Conservation (phyloP, 2,797 vertebrate genomes). For the Thunnus albacares region DNA sequence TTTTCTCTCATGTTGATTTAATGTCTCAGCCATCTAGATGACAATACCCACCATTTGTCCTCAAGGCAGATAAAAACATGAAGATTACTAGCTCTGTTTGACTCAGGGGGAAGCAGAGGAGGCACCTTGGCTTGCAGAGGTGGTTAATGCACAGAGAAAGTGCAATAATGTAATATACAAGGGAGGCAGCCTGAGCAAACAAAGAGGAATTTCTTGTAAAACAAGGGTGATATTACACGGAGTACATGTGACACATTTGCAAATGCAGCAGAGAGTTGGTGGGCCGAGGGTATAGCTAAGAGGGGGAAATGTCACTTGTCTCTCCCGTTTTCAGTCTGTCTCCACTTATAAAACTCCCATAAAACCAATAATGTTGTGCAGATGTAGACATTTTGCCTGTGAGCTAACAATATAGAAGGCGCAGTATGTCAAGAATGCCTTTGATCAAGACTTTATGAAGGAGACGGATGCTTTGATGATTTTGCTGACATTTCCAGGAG, state of each 20-base stretch:
- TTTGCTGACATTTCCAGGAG: constrained; percentile 84
- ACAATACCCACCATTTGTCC: neutral
- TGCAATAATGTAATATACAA: neutral
- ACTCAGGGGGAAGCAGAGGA: neutral
- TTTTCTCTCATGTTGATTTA: neutral
- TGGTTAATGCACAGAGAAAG: constrained; percentile 4
- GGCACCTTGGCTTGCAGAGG: neutral
- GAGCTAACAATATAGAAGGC: constrained; percentile 71
- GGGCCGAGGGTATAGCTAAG: constrained; percentile 52
- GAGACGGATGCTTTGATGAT: constrained; percentile 74
- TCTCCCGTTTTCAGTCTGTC: constrained; percentile 59
- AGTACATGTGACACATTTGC: constrained; percentile 41
- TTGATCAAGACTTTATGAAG: constrained; percentile 83
- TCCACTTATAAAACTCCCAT: constrained; percentile 75
- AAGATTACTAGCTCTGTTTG: neutral
- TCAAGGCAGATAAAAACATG: neutral
- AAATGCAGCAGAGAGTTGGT: constrained; percentile 57
- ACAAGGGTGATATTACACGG: constrained; percentile 39
- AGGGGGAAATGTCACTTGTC: constrained; percentile 69
- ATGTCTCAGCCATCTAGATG: neutral
- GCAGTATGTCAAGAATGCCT: constrained; percentile 81
- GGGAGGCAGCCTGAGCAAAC: constrained; percentile 22
- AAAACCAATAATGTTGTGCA: constrained; percentile 81
- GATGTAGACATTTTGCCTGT: constrained; percentile 74
- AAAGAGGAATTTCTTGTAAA: constrained; percentile 40